Base-by-base conservation (phyloP, 1,140 invertebrate genomes). In the Metaphire vulgaris region DNA sequence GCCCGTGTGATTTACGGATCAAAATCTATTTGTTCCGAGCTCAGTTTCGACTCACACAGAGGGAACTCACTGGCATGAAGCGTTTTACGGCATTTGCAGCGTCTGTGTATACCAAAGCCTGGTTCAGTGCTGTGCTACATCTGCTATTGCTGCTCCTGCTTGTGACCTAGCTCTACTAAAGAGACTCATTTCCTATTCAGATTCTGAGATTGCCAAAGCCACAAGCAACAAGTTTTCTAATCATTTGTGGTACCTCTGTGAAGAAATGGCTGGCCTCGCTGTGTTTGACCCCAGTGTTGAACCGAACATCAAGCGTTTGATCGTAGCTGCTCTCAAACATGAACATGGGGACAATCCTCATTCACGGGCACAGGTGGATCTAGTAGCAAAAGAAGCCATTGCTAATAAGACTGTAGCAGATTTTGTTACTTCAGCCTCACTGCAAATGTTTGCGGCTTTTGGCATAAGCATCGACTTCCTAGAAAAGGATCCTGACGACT, bases 1-100 rank as follows among this genome's bases (percentile, higher is more conserved):
- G 79, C 84, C 77, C 85, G 83, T 80, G 80, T 81, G 68, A 81
- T 86, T 74, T 87, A 86, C 77, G 77, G 67, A 79, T 86, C 16
- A 87, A 86, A 81, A 80, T 86, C 30, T 86, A 76, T 34, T 33
- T 84, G 68, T 83, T 85, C 78, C 72, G 66, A 76, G 72, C 80
- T 21, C 73, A 82, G 72, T 84, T 84, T 77, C 72, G 74, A n/a
- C 69, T 85, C 29, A 79, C 78, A 31, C 69, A 2, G 2, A 26
- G n/a, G 14, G 67, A 69, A 69, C n/a, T 28, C n/a, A 69, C 6
- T 6, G 67, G 67, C 14, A 12, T 69, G 2, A 28, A 26, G n/a
- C 26, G 67, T 14, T 69, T 69, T 31, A 26, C 28, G 12, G 67
- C 30, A 28, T 69, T 69, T 26, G 26, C 6, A 6, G 30, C 30